Percentiles rank a stretch among this genome's conserved stretches.
phyloP scores from a whole-genome alignment of 2,888 invertebrate species.

The Trachelus tabidus region DNA sequence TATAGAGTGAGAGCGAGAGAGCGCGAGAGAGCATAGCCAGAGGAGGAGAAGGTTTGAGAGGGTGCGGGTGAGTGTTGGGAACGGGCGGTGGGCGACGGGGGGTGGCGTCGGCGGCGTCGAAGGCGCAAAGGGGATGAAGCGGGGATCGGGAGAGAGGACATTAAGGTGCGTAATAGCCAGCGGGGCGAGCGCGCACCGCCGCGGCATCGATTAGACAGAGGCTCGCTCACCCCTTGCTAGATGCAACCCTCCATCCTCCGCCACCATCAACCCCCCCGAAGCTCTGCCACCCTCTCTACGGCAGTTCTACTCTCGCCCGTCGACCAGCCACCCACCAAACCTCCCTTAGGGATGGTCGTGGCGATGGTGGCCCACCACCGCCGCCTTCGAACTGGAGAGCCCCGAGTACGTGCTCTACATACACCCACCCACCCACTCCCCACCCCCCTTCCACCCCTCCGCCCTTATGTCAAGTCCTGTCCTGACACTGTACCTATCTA shows the following conservation, averaged over 20 bases:
- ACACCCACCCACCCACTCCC: slow-evolving; percentile 50
- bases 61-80: slow-evolving; percentile 9
- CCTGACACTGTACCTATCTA: slow-evolving; percentile 19
- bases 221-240: slow-evolving; percentile 56
- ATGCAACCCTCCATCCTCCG: slow-evolving; percentile 47
- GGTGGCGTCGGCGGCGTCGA: slow-evolving; percentile 46
- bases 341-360: slow-evolving; percentile 17
- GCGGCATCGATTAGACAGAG: slow-evolving; percentile 66
- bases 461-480: slow-evolving; percentile 14
- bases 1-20: slow-evolving; percentile 28
- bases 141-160: slow-evolving; percentile 58
- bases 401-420: slow-evolving; percentile 64
- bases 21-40: slow-evolving; percentile 6
- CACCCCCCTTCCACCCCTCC: slow-evolving; percentile 5
- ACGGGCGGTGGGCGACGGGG: slow-evolving; percentile 18
- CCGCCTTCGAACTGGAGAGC: slow-evolving; percentile 57
- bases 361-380: slow-evolving; percentile 20
- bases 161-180: slow-evolving; percentile 67
- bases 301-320: slow-evolving; percentile 28
- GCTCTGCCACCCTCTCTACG: slow-evolving; percentile 34
- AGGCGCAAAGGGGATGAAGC: slow-evolving; percentile 28
- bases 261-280: slow-evolving; percentile 27
- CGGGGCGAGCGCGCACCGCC: slow-evolving; percentile 65
- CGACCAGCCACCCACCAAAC: slow-evolving; percentile 17
- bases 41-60: slow-evolving; percentile 19